Evolutionary conservation across 2,888 invertebrate species (phyloP).

Genomic region (Caradrina kadenii): DNA sequence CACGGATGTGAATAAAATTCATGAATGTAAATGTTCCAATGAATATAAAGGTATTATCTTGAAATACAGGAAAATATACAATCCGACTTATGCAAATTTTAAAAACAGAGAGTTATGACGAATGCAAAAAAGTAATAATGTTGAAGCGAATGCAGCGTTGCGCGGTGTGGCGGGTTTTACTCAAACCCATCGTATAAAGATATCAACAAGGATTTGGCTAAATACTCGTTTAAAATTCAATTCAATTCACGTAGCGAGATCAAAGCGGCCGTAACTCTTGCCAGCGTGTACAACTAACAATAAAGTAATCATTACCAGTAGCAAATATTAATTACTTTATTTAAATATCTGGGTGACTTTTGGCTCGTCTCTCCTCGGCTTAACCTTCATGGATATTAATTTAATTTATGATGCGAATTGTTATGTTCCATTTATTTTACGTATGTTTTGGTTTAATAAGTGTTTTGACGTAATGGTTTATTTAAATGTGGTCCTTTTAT

Average conservation of each 20-base stretch:
- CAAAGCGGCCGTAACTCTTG: conserved; percentile 80
- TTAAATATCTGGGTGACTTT: conserved; percentile 66
- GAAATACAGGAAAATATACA: conserved; percentile 54
- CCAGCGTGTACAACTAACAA: conserved; percentile 74
- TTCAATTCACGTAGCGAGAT: conserved; percentile 79
- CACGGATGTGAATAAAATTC: conserved; percentile 51
- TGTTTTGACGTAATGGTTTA: conserved; percentile 56
- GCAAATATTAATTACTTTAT: conserved; percentile 69
- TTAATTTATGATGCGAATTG: conserved; percentile 72
- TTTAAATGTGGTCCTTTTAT: conserved; percentile 59
- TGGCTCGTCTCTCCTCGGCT: conserved; percentile 65
- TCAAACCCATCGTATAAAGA: conserved; percentile 75
- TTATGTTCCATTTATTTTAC: conserved; percentile 73
- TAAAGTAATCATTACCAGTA: conserved; percentile 72
- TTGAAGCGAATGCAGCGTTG: conserved; percentile 56
- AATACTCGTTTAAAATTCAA: conserved; percentile 71
- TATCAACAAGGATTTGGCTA: conserved; percentile 79
- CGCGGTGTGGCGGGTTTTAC: conserved; percentile 46
- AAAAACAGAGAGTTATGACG: conserved; percentile 66
- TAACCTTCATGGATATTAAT: conserved; percentile 74
- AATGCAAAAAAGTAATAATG: conserved; percentile 65
- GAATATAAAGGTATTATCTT: conserved; percentile 50
- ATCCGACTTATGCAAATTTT: conserved; percentile 53
- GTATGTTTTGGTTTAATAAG: conserved; percentile 59
- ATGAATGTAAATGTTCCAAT: conserved; percentile 56